Percentiles rank a stretch among this genome's conserved stretches.
Evolutionary conservation across 2,797 vertebrate genomes (phyloP).

Genomic region (Odontamblyopus rebecca): DNA sequence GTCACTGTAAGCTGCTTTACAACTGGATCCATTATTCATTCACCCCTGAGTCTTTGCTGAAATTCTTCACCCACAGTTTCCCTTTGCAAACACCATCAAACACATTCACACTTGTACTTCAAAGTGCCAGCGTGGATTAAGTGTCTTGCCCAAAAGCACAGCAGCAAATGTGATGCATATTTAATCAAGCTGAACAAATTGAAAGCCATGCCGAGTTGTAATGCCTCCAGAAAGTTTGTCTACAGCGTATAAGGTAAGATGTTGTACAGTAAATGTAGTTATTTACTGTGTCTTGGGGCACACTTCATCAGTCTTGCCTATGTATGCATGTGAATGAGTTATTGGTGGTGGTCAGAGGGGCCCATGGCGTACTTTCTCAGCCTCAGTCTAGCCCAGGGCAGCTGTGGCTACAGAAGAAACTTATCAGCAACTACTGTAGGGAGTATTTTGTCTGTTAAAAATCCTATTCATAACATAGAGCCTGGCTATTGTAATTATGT

Average conservation of each 20-base stretch:
- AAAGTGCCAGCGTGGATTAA: background rate
- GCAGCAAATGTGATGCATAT: background rate
- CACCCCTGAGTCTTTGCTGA: slow-evolving; percentile 1
- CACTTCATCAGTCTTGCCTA: background rate
- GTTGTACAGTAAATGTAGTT: background rate
- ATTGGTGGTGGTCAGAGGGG: background rate
- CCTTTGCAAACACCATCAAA: background rate
- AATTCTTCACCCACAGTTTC: background rate
- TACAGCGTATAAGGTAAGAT: background rate
- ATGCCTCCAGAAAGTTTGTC: background rate
- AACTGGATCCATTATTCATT: background rate
- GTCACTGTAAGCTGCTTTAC: background rate
- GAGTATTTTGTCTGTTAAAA: background rate
- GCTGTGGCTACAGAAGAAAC: background rate
- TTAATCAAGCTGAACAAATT: background rate
- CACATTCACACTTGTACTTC: background rate
- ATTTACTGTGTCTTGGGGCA: background rate
- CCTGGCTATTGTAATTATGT: too few relatives aligned
- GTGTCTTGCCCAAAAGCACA: slow-evolving; percentile 6
- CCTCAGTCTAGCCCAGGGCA: background rate
- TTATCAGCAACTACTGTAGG: background rate
- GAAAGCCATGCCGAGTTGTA: background rate
- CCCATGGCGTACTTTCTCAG: too few relatives aligned
- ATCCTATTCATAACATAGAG: too few relatives aligned
- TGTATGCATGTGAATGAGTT: background rate